A percentile compares a stretch with the other conserved stretches of the same genome.
phyloP scores from a whole-genome alignment of 2,888 invertebrate species.

The Spisula subtruncata region DNA sequence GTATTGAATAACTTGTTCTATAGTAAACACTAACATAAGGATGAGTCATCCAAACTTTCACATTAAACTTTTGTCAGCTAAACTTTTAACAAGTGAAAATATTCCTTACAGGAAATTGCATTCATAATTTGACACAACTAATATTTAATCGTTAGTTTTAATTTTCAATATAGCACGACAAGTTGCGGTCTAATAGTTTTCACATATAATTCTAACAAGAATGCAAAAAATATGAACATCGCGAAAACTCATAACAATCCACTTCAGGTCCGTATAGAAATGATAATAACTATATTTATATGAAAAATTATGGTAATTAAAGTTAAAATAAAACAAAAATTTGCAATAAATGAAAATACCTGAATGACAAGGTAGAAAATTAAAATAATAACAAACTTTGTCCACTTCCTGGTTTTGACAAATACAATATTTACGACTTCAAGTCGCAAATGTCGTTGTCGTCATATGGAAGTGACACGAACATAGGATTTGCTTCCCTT shows the following conservation, averaged over 20 bases:
- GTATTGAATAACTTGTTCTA: no score
- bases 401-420: constrained; percentile 11
- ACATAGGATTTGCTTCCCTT: no score
- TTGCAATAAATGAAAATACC: not conserved
- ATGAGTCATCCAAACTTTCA: not conserved
- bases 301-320: not conserved
- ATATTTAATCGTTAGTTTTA: no score
- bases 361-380: constrained; percentile 13
- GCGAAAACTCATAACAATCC: not conserved
- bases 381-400: not conserved
- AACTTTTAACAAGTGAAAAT: no score
- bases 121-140: no score
- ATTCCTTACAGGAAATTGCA: no score
- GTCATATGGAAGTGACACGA: not conserved
- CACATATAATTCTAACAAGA: not conserved
- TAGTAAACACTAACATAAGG: not conserved
- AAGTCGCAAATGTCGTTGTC: not conserved
- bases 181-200: not conserved
- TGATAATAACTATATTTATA: not conserved
- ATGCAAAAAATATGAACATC: not conserved
- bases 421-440: constrained; percentile 1
- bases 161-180: not conserved
- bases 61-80: no score
- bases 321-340: not conserved
- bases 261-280: not conserved